phyloP scores from a whole-genome alignment of 30 jellyfish, hydroid and myxozoan species.

The Mastigias papua region DNA sequence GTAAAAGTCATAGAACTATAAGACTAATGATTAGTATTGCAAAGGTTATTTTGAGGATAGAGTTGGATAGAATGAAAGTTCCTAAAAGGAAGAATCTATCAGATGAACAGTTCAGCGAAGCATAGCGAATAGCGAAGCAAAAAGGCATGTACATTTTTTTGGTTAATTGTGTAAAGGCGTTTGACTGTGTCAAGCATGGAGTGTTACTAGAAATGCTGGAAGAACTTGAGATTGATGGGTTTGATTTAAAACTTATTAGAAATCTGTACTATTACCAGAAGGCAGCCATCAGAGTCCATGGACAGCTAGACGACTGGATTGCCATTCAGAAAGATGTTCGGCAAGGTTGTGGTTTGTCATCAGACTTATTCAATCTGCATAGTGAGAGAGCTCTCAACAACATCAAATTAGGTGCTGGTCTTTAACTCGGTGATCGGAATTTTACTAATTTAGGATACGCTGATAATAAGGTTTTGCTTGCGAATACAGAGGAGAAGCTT shows the following conservation, averaged over 20 bases:
- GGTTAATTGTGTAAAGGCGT: slow-evolving; percentile 11
- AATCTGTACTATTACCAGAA: slow-evolving; percentile 5
- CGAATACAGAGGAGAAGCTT: slow-evolving; percentile 25
- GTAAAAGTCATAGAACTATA: slow-evolving; percentile 7
- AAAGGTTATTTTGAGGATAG: not conserved
- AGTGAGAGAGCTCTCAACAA: slow-evolving; percentile 19
- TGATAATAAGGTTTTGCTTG: not conserved
- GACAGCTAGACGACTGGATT: slow-evolving; percentile 12
- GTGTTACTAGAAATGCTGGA: not conserved
- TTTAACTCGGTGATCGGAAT: slow-evolving; percentile 9
- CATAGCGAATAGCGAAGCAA: not conserved
- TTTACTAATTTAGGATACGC: slow-evolving; percentile 6
- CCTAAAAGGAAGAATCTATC: slow-evolving; percentile 14
- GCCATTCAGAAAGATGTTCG: not conserved
- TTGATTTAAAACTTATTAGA: not conserved
- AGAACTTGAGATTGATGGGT: not conserved
- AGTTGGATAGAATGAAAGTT: not conserved
- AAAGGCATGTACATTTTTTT: slow-evolving; percentile 12
- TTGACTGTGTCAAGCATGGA: slow-evolving; percentile 1
- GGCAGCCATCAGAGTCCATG: slow-evolving; percentile 14
- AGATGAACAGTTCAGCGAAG: slow-evolving; percentile 23
- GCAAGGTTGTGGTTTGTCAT: not conserved
- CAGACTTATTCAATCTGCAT: not conserved
- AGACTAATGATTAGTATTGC: not conserved
- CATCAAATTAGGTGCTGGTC: slow-evolving; percentile 3